Percentiles rank a stretch among this genome's conserved stretches.
These are phyloP conservation scores for Acropora tenuis DNA, from an alignment of 64 coral and sea anemone genomes.

Conservation along the genomic window DNA sequence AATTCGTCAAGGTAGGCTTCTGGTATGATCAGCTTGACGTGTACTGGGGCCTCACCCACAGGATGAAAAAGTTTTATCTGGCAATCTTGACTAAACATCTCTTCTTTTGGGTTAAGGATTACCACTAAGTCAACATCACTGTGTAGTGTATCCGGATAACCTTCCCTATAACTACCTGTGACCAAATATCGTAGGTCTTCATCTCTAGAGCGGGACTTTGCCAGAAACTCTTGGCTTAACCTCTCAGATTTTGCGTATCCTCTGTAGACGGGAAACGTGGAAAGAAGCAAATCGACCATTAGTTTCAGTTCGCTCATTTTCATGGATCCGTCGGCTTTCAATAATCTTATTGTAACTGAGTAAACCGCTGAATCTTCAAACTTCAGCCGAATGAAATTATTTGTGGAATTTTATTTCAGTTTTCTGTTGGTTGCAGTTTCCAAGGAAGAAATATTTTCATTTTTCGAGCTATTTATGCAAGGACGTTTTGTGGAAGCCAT, in stretches of 20 bases:
- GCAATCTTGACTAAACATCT: not conserved
- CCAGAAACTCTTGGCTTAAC: not conserved
- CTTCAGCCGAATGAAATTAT: no score
- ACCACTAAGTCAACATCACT: not conserved
- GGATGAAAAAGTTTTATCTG: not conserved
- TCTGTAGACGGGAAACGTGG: not conserved
- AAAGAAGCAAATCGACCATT: not conserved
- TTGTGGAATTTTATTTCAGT: no score
- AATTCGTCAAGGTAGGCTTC: not conserved
- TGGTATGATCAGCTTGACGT: slow-evolving; percentile 33
- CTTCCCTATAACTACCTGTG: slow-evolving; percentile 10
- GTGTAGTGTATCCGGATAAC: not conserved
- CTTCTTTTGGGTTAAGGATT: not conserved
- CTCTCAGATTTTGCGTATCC: not conserved
- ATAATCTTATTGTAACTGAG: no score
- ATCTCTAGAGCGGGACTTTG: not conserved
- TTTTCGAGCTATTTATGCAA: no score
- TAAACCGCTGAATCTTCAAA: no score
- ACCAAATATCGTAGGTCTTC: not conserved
- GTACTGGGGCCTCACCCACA: not conserved
- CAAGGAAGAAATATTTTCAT: no score
- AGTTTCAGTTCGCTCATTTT: not conserved
- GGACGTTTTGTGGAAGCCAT: no score
- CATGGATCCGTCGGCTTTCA: no score
- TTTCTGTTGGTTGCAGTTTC: no score